Conservation (phyloP, 2,797 vertebrate species). For the Philypnodon macrostomus region DNA sequence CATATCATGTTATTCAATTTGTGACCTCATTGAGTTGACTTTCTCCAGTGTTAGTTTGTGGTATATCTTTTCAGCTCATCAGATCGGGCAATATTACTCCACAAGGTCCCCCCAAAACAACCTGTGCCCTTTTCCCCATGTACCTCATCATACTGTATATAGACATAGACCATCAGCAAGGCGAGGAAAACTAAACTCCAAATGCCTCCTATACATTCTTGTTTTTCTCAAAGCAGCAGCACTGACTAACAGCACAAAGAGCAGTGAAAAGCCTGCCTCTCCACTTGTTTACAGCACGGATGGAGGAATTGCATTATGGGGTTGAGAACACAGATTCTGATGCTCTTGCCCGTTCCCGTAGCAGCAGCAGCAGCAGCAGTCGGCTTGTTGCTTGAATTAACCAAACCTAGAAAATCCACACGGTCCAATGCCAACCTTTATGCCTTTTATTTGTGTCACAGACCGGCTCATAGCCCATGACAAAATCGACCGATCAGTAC, state of each 20-base stretch:
- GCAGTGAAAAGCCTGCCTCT: slow-evolving; percentile 25
- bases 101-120: too few relatives aligned
- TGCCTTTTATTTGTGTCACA: too few relatives aligned
- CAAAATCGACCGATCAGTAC: too few relatives aligned
- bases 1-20: too few relatives aligned
- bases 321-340: slow-evolving; percentile 32
- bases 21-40: too few relatives aligned
- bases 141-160: neutral
- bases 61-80: too few relatives aligned
- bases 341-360: slow-evolving; percentile 8
- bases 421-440: slow-evolving; percentile 3
- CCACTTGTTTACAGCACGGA: slow-evolving; percentile 36
- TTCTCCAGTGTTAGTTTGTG: too few relatives aligned
- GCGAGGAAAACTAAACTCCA: slow-evolving; percentile 8
- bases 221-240: slow-evolving; percentile 6
- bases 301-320: slow-evolving; percentile 31
- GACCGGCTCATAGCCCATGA: too few relatives aligned
- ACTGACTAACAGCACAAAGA: slow-evolving; percentile 25
- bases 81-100: too few relatives aligned
- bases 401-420: slow-evolving; percentile 11
- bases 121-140: neutral
- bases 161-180: neutral
- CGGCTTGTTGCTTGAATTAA: slow-evolving; percentile 7
- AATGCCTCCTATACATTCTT: slow-evolving; percentile 7
- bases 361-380: slow-evolving; percentile 6